phyloP scores from a whole-genome alignment of 2,797 vertebrate genomes.

The Cyclopterus lumpus region DNA sequence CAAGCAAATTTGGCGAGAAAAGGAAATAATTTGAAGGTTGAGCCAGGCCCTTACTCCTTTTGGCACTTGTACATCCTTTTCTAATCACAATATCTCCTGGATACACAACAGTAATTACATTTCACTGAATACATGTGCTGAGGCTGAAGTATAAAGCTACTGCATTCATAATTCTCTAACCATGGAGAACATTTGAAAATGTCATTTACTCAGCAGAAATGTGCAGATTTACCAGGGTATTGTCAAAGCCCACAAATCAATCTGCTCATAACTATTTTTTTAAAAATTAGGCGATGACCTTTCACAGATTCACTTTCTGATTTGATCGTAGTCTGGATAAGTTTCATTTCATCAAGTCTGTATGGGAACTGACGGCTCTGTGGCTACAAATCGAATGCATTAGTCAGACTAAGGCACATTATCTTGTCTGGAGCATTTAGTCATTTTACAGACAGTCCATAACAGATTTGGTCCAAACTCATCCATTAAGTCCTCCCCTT shows the following conservation, averaged over 20 bases:
- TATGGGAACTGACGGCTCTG: constrained; percentile 27
- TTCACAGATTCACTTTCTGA: constrained; percentile 58
- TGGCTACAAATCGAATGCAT: constrained; percentile 1
- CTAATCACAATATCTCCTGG: constrained; percentile 58
- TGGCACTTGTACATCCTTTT: constrained; percentile 26
- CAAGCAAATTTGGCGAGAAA: constrained; percentile 63
- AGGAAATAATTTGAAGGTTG: constrained; percentile 56
- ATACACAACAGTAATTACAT: constrained; percentile 63
- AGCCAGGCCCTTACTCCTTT: constrained; percentile 36
- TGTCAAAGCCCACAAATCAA: constrained; percentile 51
- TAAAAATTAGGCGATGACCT: constrained; percentile 60
- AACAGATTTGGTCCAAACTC: background rate
- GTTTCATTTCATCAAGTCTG: constrained; percentile 43
- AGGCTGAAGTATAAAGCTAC: constrained; percentile 36
- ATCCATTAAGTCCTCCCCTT: background rate
- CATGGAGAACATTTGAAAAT: constrained; percentile 54
- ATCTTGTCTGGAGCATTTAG: constrained; percentile 3
- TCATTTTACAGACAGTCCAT: background rate
- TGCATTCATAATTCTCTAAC: constrained; percentile 36
- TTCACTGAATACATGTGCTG: constrained; percentile 42
- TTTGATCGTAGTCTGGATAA: constrained; percentile 35
- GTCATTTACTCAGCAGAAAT: constrained; percentile 56
- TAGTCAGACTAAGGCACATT: constrained; percentile 15
- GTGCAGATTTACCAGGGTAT: constrained; percentile 47
- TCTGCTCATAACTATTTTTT: constrained; percentile 47